Evolutionary conservation across 2,797 vertebrate species (phyloP).

Genomic region (Rhynchotus rufescens): DNA sequence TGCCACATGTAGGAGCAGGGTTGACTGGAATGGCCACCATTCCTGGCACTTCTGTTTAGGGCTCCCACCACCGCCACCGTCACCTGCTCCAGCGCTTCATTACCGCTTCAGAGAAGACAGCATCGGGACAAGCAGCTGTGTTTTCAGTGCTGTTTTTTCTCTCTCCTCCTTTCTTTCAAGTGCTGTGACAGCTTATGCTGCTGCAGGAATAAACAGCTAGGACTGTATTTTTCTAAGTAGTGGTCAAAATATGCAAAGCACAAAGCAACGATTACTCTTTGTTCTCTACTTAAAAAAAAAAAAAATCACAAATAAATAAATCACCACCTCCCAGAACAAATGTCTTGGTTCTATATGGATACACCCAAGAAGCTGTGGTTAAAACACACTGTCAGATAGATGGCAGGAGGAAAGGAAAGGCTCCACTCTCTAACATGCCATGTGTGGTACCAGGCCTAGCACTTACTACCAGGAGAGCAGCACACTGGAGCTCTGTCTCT

Average conservation of each 20-base stretch:
- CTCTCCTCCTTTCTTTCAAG: neutral
- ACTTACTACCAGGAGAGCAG: neutral
- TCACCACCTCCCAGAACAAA: neutral
- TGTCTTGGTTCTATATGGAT: neutral
- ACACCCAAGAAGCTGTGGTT: neutral
- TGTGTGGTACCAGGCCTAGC: no score
- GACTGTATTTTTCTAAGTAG: neutral
- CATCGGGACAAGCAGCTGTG: neutral
- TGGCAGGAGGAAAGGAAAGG: no score
- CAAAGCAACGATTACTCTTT: neutral
- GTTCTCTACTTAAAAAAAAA: neutral
- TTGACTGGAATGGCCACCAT: neutral
- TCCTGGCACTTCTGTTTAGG: neutral
- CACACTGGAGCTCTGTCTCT: neutral
- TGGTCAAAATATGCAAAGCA: neutral
- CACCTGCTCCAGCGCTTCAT: neutral
- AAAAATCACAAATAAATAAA: no score
- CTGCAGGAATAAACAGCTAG: neutral
- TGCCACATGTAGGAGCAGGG: neutral
- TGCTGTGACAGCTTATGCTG: neutral
- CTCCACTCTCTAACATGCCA: no score
- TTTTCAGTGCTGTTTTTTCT: neutral
- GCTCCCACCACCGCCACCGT: neutral
- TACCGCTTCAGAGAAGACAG: neutral
- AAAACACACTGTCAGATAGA: neutral